These are phyloP conservation scores for Dicrurus megarhynchus DNA, from an alignment of 2,113 vertebrate species.

Conservation along the genomic window DNA sequence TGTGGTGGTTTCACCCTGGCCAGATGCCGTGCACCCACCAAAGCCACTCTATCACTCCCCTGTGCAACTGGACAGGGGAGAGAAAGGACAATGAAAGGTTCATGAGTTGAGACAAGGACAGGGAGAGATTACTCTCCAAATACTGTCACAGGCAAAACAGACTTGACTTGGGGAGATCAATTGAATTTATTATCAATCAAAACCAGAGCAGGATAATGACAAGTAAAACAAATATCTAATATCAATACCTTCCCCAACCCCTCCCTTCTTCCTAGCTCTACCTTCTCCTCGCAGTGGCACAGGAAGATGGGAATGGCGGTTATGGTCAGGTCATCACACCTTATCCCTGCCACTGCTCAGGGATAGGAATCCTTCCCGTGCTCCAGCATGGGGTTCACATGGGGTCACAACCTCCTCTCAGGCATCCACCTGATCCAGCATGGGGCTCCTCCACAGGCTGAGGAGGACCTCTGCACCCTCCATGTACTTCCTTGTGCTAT, in stretches of 20 bases:
- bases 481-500: neutral
- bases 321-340: neutral
- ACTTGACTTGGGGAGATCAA: neutral
- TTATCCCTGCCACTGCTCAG: neutral
- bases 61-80: neutral
- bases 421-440: rapidly evolving
- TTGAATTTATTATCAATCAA: neutral
- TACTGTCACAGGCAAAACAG: neutral
- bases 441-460: neutral
- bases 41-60: neutral
- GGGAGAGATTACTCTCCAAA: neutral
- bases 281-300: rapidly evolving
- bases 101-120: neutral
- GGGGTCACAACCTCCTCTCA: neutral
- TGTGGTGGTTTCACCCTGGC: neutral
- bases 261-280: neutral
- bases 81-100: neutral
- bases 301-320: neutral
- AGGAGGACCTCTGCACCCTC: neutral
- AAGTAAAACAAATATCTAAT: neutral
- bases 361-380: neutral
- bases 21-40: neutral
- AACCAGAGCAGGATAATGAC: neutral
- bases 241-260: neutral
- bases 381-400: rapidly evolving